These are phyloP conservation scores for Xiphophorus hellerii DNA, from an alignment of 2,113 vertebrate species.

Conservation along the genomic window DNA sequence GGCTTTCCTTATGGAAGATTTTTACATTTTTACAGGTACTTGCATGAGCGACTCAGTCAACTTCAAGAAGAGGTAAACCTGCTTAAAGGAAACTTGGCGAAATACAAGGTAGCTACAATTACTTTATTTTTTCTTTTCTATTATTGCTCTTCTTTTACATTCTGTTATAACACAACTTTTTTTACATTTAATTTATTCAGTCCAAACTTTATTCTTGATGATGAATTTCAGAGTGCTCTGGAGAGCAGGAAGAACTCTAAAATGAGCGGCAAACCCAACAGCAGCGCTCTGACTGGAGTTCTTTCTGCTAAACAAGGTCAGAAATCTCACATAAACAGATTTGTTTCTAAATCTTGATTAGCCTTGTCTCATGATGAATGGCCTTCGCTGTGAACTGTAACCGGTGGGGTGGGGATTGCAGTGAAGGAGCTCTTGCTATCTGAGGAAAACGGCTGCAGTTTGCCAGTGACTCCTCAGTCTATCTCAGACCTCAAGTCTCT, in stretches of 20 bases:
- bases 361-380: not conserved
- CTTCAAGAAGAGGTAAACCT: slow-evolving; percentile 92
- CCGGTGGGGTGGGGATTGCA: slow-evolving; percentile 54
- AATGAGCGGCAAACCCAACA: slow-evolving; percentile 83
- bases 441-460: slow-evolving; percentile 91
- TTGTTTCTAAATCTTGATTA: not conserved
- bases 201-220: not conserved
- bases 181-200: not conserved
- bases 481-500: slow-evolving; percentile 97
- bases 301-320: slow-evolving; percentile 97
- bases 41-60: slow-evolving; percentile 93
- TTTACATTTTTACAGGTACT: slow-evolving; percentile 83
- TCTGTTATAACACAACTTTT: not conserved
- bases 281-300: slow-evolving; percentile 91
- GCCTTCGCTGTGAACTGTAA: not conserved
- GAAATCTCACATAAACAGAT: not conserved
- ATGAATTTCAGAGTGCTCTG: slow-evolving; percentile 85
- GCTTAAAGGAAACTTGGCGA: slow-evolving; percentile 90
- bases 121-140: not conserved
- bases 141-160: not conserved
- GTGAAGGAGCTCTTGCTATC: slow-evolving; percentile 93
- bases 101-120: slow-evolving; percentile 85
- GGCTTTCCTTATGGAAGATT: not conserved
- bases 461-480: slow-evolving; percentile 94
- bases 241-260: slow-evolving; percentile 91